These are phyloP conservation scores for Proctacanthus coquilletti DNA, from an alignment of 1,140 invertebrate genomes.

Conservation along the genomic window DNA sequence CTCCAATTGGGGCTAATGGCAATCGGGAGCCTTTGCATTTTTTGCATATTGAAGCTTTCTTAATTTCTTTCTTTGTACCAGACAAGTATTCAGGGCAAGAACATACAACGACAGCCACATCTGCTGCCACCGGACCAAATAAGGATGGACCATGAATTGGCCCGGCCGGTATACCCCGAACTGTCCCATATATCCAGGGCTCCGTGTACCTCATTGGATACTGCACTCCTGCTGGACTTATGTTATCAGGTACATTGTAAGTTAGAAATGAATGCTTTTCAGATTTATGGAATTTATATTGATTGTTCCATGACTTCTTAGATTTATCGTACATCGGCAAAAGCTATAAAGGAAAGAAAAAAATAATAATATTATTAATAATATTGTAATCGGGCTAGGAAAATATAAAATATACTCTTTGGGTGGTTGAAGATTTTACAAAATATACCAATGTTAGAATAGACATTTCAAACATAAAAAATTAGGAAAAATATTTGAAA, in stretches of 20 bases:
- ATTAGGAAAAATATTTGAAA: too few species aligned
- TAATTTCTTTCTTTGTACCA: conserved; percentile 51
- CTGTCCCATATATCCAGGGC: conserved; percentile 64
- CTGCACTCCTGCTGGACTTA: too few species aligned
- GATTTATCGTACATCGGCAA: conserved; percentile 30
- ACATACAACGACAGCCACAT: conserved; percentile 53
- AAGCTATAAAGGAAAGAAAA: conserved; percentile 12
- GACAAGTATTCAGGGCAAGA: conserved; percentile 57
- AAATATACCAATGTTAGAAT: too few species aligned
- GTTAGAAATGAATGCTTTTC: too few species aligned
- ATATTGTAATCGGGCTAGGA: too few species aligned
- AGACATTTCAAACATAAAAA: too few species aligned
- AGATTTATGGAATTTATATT: too few species aligned
- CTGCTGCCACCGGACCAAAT: conserved; percentile 35
- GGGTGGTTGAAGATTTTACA: too few species aligned
- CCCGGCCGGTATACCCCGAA: conserved; percentile 37
- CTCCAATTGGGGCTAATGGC: conserved; percentile 40
- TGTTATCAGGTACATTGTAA: too few species aligned
- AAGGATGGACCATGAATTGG: conserved; percentile 32
- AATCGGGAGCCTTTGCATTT: conserved; percentile 63
- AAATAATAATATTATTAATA: conserved; percentile 8
- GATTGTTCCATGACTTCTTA: conserved; percentile 34
- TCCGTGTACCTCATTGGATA: conserved; percentile 73
- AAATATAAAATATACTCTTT: too few species aligned
- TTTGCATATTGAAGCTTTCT: conserved; percentile 55